Evolutionary conservation across 1,140 invertebrate species (phyloP).

Genomic region (Akabosia matsudoensis): DNA sequence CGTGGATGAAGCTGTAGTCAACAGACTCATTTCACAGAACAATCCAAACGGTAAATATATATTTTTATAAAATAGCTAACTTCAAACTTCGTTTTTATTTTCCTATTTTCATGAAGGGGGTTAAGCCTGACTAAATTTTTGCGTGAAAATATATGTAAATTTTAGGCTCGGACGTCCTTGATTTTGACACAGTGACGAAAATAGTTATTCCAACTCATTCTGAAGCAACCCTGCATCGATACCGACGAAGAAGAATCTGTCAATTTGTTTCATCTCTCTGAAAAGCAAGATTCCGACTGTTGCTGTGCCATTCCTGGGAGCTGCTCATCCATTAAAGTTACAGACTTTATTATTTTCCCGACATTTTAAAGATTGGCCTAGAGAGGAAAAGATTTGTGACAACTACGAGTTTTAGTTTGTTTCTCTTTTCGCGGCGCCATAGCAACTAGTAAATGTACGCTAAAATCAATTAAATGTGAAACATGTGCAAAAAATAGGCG

Average conservation of each 20-base stretch:
- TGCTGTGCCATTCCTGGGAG: background rate
- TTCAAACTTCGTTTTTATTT: background rate
- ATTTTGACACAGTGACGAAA: conserved; percentile 20
- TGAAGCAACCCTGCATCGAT: background rate
- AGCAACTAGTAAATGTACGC: too few species aligned
- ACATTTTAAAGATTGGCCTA: background rate
- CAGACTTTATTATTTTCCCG: conserved; percentile 20
- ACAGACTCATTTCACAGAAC: background rate
- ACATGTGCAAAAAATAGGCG: too few species aligned
- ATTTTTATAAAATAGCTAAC: background rate
- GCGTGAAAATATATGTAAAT: background rate
- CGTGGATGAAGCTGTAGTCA: background rate
- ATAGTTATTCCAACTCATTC: conserved; percentile 1
- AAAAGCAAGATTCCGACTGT: background rate
- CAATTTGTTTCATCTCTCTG: background rate
- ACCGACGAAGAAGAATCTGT: background rate
- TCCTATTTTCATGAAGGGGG: background rate
- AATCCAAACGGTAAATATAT: background rate
- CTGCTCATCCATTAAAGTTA: background rate
- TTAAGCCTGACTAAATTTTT: too few species aligned
- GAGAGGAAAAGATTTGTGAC: background rate
- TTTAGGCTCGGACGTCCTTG: conserved; percentile 9
- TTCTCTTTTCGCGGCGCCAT: background rate
- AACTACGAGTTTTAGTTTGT: too few species aligned
- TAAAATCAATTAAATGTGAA: too few species aligned